Evolutionary conservation across 2,797 vertebrate species (phyloP).

Genomic region (Rhinatrema bivittatum): DNA sequence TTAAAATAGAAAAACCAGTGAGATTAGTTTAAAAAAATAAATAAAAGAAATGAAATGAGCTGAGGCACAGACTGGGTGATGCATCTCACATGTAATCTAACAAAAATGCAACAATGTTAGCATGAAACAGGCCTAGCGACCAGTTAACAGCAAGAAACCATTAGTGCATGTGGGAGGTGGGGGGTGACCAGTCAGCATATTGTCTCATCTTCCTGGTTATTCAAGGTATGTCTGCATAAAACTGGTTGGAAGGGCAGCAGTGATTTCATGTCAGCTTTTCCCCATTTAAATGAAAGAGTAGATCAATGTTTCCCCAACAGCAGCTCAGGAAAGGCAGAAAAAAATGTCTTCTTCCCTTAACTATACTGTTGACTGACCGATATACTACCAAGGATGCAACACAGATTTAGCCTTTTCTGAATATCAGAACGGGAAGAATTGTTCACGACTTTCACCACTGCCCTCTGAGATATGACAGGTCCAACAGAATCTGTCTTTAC

Average conservation of each 20-base stretch:
- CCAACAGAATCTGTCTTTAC: too few relatives aligned
- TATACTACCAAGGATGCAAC: too few relatives aligned
- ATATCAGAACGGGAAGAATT: too few relatives aligned
- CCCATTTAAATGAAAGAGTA: neutral
- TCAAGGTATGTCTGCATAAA: constrained; percentile 22
- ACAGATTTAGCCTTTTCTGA: too few relatives aligned
- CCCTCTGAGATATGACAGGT: too few relatives aligned
- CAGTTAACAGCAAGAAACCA: constrained; percentile 72
- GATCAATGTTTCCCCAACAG: neutral
- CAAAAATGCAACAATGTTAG: constrained; percentile 69
- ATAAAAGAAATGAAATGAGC: constrained; percentile 73
- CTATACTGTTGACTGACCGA: too few relatives aligned
- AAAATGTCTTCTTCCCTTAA: too few relatives aligned
- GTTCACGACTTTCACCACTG: too few relatives aligned
- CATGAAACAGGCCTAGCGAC: constrained; percentile 85
- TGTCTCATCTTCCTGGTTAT: constrained; percentile 73
- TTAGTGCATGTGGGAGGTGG: constrained; percentile 81
- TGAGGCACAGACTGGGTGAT: constrained; percentile 86
- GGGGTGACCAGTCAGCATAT: constrained; percentile 75
- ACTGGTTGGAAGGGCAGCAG: constrained; percentile 30
- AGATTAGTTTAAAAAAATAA: constrained; percentile 76
- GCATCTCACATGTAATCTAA: constrained; percentile 81
- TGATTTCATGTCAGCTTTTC: constrained; percentile 48
- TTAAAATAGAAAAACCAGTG: constrained; percentile 73
- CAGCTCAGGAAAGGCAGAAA: too few relatives aligned